These are phyloP conservation scores for Axea sp. DNA, from an alignment of 2,888 invertebrate species.

Conservation along the genomic window DNA sequence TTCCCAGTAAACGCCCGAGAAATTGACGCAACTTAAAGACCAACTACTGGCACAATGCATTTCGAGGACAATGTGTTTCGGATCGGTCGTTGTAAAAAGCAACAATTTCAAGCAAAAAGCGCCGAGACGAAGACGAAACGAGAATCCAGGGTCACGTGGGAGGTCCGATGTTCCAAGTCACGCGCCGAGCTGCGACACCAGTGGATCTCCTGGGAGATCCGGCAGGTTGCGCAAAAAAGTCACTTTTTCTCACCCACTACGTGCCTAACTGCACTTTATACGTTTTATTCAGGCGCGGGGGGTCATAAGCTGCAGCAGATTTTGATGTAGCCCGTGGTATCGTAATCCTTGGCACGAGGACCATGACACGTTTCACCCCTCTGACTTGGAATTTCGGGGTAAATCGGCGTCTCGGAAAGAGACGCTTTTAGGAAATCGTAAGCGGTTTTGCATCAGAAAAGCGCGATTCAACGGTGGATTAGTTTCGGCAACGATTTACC, in stretches of 20 bases:
- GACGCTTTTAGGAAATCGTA: conserved; percentile 27
- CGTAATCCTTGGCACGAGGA: conserved; percentile 35
- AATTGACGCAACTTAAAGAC: background rate
- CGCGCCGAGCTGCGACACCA: conserved; percentile 50
- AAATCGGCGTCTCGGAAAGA: conserved; percentile 15
- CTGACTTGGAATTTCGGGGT: conserved; percentile 15
- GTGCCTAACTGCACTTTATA: conserved; percentile 29
- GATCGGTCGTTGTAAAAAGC: conserved; percentile 29
- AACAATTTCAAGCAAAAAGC: conserved; percentile 26
- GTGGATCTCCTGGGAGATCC: conserved; percentile 24
- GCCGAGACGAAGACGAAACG: conserved; percentile 45
- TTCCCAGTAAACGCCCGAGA: no score
- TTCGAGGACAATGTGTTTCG: conserved; percentile 35
- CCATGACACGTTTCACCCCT: conserved; percentile 30
- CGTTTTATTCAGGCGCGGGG: conserved; percentile 31
- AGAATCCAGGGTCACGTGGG: conserved; percentile 52
- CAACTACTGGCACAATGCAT: conserved; percentile 7
- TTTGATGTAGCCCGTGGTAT: background rate
- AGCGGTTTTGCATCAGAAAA: conserved; percentile 36
- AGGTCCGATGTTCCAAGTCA: conserved; percentile 59
- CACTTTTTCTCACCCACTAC: conserved; percentile 37
- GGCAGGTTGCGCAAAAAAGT: conserved; percentile 47
- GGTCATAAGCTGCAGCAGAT: background rate
- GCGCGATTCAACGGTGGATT: no score
- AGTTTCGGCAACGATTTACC: conserved; percentile 2